These are phyloP conservation scores for Hydropsyche tenuis DNA, from an alignment of 1,140 invertebrate species.

Conservation along the genomic window DNA sequence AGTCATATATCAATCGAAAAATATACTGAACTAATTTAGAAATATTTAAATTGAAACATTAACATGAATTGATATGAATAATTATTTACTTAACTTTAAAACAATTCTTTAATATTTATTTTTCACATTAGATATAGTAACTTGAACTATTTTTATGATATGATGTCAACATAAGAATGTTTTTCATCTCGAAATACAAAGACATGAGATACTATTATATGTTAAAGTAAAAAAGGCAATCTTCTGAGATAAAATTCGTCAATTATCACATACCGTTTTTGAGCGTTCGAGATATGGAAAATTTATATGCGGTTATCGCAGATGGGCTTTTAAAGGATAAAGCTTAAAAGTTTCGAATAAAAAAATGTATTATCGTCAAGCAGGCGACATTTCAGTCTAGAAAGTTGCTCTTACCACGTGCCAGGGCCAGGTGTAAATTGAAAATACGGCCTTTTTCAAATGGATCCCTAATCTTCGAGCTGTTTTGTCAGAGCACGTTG, in stretches of 20 bases:
- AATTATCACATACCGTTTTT: not conserved
- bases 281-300: not conserved
- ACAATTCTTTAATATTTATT: too few species aligned
- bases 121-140: too few species aligned
- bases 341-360: constrained; percentile 1
- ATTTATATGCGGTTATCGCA: not conserved
- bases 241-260: too few species aligned
- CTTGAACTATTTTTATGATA: too few species aligned
- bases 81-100: too few species aligned
- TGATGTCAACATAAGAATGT: too few species aligned
- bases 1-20: too few species aligned
- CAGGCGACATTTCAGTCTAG: not conserved
- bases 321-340: not conserved
- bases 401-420: not conserved
- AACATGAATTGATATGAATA: too few species aligned
- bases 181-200: too few species aligned
- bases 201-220: too few species aligned
- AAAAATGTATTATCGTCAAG: not conserved
- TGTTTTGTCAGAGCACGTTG: not conserved
- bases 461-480: constrained; percentile 4
- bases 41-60: too few species aligned
- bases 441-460: not conserved
- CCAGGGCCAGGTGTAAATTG: not conserved
- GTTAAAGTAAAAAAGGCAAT: not conserved
- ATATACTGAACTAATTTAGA: too few species aligned